Evolutionary conservation across 2,797 vertebrate genomes (phyloP), one percentile per base, ranked within the genome.

Genomic region (Crenuchus spilurus): DNA sequence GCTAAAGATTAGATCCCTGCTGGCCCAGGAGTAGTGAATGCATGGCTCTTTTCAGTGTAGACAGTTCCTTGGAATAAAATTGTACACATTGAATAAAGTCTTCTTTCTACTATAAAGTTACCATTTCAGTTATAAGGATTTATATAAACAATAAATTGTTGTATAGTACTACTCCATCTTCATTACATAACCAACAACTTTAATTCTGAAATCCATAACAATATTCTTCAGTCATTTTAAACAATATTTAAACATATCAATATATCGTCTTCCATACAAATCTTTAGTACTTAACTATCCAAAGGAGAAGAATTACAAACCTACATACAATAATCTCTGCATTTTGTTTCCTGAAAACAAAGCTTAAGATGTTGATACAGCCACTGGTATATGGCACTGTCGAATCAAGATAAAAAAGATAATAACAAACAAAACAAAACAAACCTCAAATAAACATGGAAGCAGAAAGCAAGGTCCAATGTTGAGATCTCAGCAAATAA

Each of bases 291-390:
- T 28, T 58, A 57, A 7, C 26, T 39, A 66, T 74, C 31, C 54
- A 49, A 52, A 39, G 16, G 26, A 18, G 35, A 70, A 79, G 44
- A 79, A 61, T 24, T 11, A 54, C 8, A 65, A 33, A 57, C 42
- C 24, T 70, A 58, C 42, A 14, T 62, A 67, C 54, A 52, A 48
- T 69, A 37, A 70, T 42, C 54, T 65, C 70, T 72, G 62, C 11
- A 49, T 37, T 35, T 30, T 67, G 67, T 63, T 74, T 77, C 70
- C 80, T 77, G 77, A 77, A 79, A 67, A 62, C 55, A 66, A 37
- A 72, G 51, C 48, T 70, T 74, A 74, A 66, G 46, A 71, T 58
- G 79, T 70, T 79, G 54, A 79, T 73, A 76, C 46, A 72, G 54
- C 55, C 72, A 81, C 70, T 71, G 4, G 63, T 55, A 54, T 64